Evolutionary conservation across 2,797 vertebrate species (phyloP), one percentile per base, ranked within the genome.

Genomic region (Percopsis omiscomaycus): DNA sequence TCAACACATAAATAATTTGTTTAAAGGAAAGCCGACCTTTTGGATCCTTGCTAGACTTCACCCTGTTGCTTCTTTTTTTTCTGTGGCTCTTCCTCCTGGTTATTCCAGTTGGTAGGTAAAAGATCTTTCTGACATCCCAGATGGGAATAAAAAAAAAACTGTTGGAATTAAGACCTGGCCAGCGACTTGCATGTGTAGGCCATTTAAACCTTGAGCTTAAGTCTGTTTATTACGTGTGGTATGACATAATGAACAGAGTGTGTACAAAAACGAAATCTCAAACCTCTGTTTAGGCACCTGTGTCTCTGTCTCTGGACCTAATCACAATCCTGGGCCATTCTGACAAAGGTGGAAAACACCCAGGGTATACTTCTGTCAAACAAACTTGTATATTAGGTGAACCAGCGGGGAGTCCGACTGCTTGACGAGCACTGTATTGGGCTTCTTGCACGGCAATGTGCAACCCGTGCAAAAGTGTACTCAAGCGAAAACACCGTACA

Each of bases 1-100:
- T 62, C 74, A 44, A 70, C 75, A 60, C 89, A 90, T 92, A 92
- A 92, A 92, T 93, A 92, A 92, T 92, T 89, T 63, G 81, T 84
- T 81, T 74, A 75, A 80, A 84, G 83, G 86, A 88, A 89, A 89
- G 78, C 74, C 74, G 69, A 75, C 83, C 85, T 83, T 77, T 81
- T 75, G 49, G 74, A 80, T 76, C 74, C n/a, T 57, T 69, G 63
- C 50, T 57, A 44, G n/a, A 27, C 46, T 65, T 56, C 48, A 64
- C 66, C 61, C 59, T 59, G 47, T 55, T 37, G 14, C 54, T 63
- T 15, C 66, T 57, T 64, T 52, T 22, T 77, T 73, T 79, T 68
- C 71, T 64, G 54, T 60, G 59, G 15, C 51, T 68, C 3, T 42
- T 0, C 45, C 61, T 56, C 53, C 69, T 66, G 2, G 3, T 30